These are phyloP conservation scores for Archocentrus centrarchus DNA, from an alignment of 2,113 vertebrate genomes.

Conservation along the genomic window DNA sequence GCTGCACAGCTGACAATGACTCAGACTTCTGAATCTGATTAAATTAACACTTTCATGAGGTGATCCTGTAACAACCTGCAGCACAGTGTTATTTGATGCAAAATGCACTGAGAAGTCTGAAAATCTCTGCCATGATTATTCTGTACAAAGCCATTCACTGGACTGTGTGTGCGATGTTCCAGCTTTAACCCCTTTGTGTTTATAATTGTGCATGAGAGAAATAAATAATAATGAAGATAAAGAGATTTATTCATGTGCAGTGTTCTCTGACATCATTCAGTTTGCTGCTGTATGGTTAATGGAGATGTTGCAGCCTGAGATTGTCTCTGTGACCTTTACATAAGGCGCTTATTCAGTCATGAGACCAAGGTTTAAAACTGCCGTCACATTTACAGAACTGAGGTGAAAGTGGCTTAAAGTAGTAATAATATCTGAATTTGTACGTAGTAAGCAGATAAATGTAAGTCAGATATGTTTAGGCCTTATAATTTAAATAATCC, in stretches of 20 bases:
- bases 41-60: not conserved
- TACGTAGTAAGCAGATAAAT: not conserved
- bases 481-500: constrained; percentile 1
- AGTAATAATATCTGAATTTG: not conserved
- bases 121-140: not conserved
- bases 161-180: not conserved
- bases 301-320: not conserved
- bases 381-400: not conserved
- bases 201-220: not conserved
- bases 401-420: not conserved
- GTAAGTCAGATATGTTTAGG: not conserved
- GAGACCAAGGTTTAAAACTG: not conserved
- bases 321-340: not conserved
- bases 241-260: not conserved
- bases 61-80: not conserved
- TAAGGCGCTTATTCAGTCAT: not conserved
- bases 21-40: not conserved
- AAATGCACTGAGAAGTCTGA: not conserved
- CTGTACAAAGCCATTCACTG: not conserved
- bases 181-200: not conserved
- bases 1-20: not conserved
- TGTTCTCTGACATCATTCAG: not conserved
- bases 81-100: not conserved
- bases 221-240: not conserved
- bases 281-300: not conserved